These are phyloP conservation scores for Selenia dentaria DNA, from an alignment of 2,888 invertebrate species.

Conservation along the genomic window DNA sequence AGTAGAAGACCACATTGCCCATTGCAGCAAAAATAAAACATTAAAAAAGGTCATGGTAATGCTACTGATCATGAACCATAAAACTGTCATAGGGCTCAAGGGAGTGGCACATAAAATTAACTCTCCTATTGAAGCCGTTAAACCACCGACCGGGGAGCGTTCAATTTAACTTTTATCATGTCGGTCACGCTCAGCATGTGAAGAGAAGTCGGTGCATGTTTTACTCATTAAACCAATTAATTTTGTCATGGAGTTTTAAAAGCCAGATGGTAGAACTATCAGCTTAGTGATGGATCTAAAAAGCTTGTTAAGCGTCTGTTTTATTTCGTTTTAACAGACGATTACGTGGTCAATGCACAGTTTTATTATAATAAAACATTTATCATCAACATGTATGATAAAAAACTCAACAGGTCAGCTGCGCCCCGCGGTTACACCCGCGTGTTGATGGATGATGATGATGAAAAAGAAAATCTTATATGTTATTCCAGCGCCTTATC, in stretches of 20 bases:
- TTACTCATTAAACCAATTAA: conserved; percentile 62
- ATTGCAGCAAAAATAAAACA: too few species aligned
- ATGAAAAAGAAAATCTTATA: too few species aligned
- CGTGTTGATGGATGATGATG: too few species aligned
- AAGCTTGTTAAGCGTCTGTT: neutral
- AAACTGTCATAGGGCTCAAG: conserved; percentile 9
- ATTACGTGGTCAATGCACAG: too few species aligned
- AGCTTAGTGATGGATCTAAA: neutral
- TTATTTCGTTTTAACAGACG: too few species aligned
- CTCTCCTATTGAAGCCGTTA: conserved; percentile 23
- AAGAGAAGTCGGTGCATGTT: conserved; percentile 56
- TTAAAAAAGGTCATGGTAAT: too few species aligned
- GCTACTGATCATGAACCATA: neutral
- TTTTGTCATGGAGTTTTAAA: conserved; percentile 34
- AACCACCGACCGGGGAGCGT: conserved; percentile 3
- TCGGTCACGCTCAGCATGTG: conserved; percentile 10
- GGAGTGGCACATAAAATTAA: conserved; percentile 21
- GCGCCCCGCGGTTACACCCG: too few species aligned
- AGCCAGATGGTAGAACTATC: conserved; percentile 14
- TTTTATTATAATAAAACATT: too few species aligned
- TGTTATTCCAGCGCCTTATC: too few species aligned
- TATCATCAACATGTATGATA: too few species aligned
- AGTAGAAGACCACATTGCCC: too few species aligned
- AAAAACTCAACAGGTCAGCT: too few species aligned
- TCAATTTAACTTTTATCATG: conserved; percentile 33